phyloP scores from a whole-genome alignment of 2,113 vertebrate genomes.

The Pseudopodoces humilis region DNA sequence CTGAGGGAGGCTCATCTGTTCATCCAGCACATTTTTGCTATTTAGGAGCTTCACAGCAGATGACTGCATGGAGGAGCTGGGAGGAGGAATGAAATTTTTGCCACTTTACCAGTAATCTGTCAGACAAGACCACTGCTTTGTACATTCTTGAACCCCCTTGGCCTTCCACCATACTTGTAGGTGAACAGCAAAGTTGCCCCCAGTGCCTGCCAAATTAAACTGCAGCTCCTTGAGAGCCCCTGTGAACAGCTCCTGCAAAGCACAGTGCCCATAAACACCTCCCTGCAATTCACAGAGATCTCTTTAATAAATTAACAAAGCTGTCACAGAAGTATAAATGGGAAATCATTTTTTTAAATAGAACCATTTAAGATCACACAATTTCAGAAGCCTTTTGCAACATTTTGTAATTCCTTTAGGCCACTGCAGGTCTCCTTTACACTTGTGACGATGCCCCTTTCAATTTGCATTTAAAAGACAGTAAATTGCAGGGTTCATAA shows the following conservation, averaged over 20 bases:
- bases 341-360: constrained; percentile 62
- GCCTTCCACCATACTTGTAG: not conserved
- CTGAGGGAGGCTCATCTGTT: not conserved
- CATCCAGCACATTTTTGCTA: not conserved
- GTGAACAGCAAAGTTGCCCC: not conserved
- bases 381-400: constrained; percentile 53
- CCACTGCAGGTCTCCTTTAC: constrained; percentile 73
- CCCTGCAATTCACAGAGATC: constrained; percentile 25
- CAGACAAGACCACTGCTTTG: not conserved
- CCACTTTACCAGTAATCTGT: not conserved
- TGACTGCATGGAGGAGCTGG: not conserved
- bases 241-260: not conserved
- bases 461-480: constrained; percentile 85
- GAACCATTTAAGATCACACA: constrained; percentile 65
- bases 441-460: constrained; percentile 71
- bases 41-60: not conserved
- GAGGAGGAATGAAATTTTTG: not conserved
- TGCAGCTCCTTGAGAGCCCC: not conserved
- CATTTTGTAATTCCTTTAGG: constrained; percentile 68
- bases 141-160: not conserved
- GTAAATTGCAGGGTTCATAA: constrained; percentile 84
- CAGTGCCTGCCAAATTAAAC: constrained; percentile 15
- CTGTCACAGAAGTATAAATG: constrained; percentile 59
- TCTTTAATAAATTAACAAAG: constrained; percentile 66
- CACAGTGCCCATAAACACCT: not conserved